phyloP scores from a whole-genome alignment of 1,140 invertebrate species.

The Mesaphorura yosii region DNA sequence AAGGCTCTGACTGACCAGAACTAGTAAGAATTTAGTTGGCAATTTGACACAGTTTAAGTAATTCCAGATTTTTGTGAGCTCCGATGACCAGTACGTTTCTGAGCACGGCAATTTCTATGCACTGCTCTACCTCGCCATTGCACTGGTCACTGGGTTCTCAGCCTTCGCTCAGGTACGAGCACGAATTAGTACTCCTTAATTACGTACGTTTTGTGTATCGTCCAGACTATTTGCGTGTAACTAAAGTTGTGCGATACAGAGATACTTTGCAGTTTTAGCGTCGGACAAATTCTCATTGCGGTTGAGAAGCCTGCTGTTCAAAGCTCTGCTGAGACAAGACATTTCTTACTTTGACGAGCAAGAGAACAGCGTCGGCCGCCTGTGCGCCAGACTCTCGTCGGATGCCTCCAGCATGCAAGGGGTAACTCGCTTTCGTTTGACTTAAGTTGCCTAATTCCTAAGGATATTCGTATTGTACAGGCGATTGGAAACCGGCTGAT shows the following conservation, averaged over 20 bases:
- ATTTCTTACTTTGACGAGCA: constrained; percentile 15
- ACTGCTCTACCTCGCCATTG: constrained; percentile 11
- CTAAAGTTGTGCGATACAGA: too few relatives aligned
- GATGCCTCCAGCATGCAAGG: constrained; percentile 20
- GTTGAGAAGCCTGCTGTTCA: constrained; percentile 11
- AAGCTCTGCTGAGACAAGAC: constrained; percentile 11
- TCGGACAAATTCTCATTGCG: constrained; percentile 19
- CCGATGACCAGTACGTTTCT: constrained; percentile 2
- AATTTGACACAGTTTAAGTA: not conserved
- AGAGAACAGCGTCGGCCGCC: constrained; percentile 14
- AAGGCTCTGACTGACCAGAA: not conserved
- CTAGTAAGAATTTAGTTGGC: not conserved
- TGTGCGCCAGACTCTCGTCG: constrained; percentile 11
- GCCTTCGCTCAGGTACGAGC: constrained; percentile 14
- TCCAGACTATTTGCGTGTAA: not conserved
- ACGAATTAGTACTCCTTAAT: not conserved
- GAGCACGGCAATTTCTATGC: constrained; percentile 10
- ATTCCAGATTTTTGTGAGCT: constrained; percentile 9
- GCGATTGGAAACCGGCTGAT: constrained; percentile 61
- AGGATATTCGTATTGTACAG: constrained; percentile 41
- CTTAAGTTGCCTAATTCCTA: too few relatives aligned
- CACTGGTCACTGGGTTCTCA: not conserved
- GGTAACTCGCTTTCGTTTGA: too few relatives aligned
- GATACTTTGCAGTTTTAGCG: constrained; percentile 3
- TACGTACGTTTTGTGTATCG: not conserved